Conservation (phyloP, 2,888 invertebrate species). For the Oeneis ivallda region DNA sequence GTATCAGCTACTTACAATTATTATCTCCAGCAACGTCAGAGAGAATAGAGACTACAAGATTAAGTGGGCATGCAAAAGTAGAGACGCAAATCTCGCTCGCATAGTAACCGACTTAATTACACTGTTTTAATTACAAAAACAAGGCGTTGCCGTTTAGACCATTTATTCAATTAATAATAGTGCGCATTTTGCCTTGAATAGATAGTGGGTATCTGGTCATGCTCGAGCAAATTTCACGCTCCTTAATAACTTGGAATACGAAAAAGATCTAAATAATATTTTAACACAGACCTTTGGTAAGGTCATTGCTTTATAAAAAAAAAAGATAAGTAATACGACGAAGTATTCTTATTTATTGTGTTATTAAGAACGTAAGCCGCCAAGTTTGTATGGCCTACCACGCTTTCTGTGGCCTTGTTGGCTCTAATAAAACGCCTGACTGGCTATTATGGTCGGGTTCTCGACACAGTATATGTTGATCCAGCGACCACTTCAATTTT, state of each 20-base stretch:
- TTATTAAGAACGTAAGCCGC: not conserved
- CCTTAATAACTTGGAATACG: conserved; percentile 26
- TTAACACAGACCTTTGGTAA: conserved; percentile 9
- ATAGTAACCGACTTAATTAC: conserved; percentile 40
- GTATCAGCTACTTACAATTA: too few species aligned
- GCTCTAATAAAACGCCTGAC: too few species aligned
- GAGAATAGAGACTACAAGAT: not conserved
- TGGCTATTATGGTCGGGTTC: too few species aligned
- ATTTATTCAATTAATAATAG: conserved; percentile 42
- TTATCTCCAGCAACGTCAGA: conserved; percentile 10
- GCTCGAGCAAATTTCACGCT: conserved; percentile 48
- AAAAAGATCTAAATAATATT: conserved; percentile 10
- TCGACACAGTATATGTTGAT: too few species aligned
- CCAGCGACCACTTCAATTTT: too few species aligned
- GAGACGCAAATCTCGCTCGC: conserved; percentile 28
- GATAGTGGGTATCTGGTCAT: conserved; percentile 54
- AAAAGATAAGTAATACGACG: not conserved
- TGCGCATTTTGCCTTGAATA: conserved; percentile 48
- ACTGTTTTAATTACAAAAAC: conserved; percentile 40
- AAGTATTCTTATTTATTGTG: not conserved
- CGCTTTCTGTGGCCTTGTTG: too few species aligned
- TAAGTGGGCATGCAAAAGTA: not conserved
- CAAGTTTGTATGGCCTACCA: too few species aligned
- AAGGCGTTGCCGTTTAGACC: conserved; percentile 49
- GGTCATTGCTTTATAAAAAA: not conserved